Base-by-base conservation (phyloP, 2,113 vertebrate species). In the Microtus montanus region DNA sequence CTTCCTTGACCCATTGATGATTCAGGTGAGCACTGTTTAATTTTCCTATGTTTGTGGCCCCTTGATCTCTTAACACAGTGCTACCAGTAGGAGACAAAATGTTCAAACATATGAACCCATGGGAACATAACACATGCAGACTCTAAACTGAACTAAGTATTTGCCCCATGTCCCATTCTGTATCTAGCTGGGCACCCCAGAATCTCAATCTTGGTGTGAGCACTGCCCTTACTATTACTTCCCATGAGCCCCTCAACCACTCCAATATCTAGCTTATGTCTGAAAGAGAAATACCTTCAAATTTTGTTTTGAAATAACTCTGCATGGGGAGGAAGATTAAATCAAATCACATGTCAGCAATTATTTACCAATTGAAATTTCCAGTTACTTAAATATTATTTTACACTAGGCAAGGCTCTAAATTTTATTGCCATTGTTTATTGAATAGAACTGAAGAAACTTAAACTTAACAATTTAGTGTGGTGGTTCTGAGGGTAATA, bases 301-400 rank as follows among this genome's bases (percentile, higher is more conserved):
- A 66, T 83, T 49, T 77, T 47, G 44, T 9, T 13, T 41, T 89
- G 54, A 87, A 93, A 87, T 19, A 10, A 64, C 58, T 70, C 26
- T 77, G 73, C 8, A 91, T 94, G 91, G 83, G 10, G 47, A 35
- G 73, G 17, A 74, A 92, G 14, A 92, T 74, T 30, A 88, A 90
- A 75, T 88, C 70, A 92, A 82, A 74, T 82, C 93, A 61, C 61
- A 83, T 54, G 3, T 24, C 47, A 83, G 33, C 77, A 89, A 89
- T 14, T 66, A 78, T 71, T 52, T 52, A 91, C 26, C 5, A 58
- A 58, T 12, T 41, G 9, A 54, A 52, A 58, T 80, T 88, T 17
- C 41, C 66, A 89, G 87, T 90, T 90, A 91, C 80, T 75, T 35
- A 83, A 9, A 68, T 71, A 84, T 44, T 84, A 26, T 64, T 74